Evolutionary conservation across 1,140 invertebrate genomes (phyloP), one percentile per base, ranked within the genome.

Genomic region (Anoplophora glabripennis): DNA sequence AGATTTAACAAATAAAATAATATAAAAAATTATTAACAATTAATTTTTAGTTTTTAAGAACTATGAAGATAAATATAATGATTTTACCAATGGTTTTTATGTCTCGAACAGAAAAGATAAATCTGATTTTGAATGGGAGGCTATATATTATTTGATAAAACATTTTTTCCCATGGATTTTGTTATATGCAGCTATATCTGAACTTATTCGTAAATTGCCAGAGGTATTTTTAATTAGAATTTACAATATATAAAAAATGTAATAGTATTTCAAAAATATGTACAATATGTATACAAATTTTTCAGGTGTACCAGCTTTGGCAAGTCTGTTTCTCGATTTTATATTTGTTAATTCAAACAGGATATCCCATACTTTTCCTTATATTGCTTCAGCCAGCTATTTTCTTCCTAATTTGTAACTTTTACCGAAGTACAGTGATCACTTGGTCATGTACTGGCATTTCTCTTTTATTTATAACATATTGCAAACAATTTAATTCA

Each of bases 51-150:
- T 62, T 67, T 73, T 73, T 63, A 33, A 56, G 8, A 17, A 66
- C 40, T 69, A 66, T 53, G 17, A 63, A 34, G 72, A 73, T 53
- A 28, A 37, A 8, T 73, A 67, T 48, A 56, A 67, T 45, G 72
- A 74, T 65, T 74, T 74, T 61, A 41, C 44, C 10, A 42, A 59
- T 28, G 80, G 80, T 48, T 81, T 79, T 78, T 57, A 44, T 4
- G 75, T 78, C 11, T 65, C n/a, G 35, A 15, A 69, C 18, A 72
- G 75, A 59, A 77, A 76, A 64, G 70, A 74, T 59, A 82, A 83
- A 65, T 59, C 69, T 36, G 83, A 85, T 72, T 64, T 76, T 55
- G 83, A 85, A 74, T 84, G 82, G 82, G 69, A 68, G 59, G 70
- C 73, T 2, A 81, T 78, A 66, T 75, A 75, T 21, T 73, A 74